Conservation (phyloP, 2,888 invertebrate genomes). For the Leptinotarsa haldemani region DNA sequence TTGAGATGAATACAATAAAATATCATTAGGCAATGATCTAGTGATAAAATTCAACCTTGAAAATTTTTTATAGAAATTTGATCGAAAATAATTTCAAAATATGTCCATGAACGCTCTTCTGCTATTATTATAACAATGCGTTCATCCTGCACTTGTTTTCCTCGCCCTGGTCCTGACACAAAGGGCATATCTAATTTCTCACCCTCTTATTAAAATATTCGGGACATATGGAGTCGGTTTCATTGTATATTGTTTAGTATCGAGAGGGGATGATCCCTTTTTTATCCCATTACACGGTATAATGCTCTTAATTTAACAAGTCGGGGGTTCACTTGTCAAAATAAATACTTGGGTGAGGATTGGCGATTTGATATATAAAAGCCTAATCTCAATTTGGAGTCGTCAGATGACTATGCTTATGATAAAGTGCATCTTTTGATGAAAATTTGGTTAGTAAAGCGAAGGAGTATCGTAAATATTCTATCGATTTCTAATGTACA, state of each 20-base stretch:
- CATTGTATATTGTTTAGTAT: constrained; percentile 32
- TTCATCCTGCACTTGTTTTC: constrained; percentile 11
- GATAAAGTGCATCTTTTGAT: too few species aligned
- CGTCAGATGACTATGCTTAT: too few species aligned
- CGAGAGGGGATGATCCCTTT: constrained; percentile 40
- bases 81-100: too few species aligned
- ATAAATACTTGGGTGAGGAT: constrained; percentile 26
- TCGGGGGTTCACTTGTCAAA: constrained; percentile 40
- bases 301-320: constrained; percentile 49
- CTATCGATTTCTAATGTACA: too few species aligned
- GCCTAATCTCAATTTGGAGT: too few species aligned
- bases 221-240: constrained; percentile 42
- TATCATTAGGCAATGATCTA: too few species aligned
- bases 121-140: neutral
- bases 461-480: too few species aligned
- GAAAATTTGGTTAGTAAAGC: too few species aligned
- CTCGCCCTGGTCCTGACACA: constrained; percentile 9
- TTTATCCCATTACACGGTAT: constrained; percentile 52
- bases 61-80: too few species aligned
- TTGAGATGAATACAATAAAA: too few species aligned
- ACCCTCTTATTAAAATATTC: constrained; percentile 32
- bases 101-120: too few species aligned
- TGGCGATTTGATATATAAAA: neutral
- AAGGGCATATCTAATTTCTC: constrained; percentile 18
- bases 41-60: too few species aligned